These are phyloP conservation scores for Camponotus floridanus DNA, from an alignment of 1,140 invertebrate species.

Conservation along the genomic window DNA sequence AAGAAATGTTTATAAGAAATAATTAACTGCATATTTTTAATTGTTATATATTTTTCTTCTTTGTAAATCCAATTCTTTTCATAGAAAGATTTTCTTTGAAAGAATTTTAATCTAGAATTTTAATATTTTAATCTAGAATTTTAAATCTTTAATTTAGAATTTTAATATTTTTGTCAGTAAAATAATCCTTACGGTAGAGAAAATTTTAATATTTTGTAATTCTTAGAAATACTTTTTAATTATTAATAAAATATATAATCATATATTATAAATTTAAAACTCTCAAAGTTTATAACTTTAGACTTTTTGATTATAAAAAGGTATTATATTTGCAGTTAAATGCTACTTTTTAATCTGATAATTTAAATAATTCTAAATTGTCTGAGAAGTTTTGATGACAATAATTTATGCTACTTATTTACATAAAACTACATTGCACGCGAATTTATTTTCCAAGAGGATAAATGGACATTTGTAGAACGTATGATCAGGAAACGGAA, in stretches of 20 bases:
- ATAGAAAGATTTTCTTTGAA: too few relatives aligned
- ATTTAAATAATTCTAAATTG: not conserved
- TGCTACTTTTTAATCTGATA: slow-evolving; percentile 5
- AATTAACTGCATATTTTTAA: not conserved
- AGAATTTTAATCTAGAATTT: too few relatives aligned
- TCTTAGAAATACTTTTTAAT: not conserved
- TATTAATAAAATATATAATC: not conserved
- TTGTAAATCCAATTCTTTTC: too few relatives aligned
- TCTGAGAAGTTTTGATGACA: not conserved
- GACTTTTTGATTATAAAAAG: not conserved
- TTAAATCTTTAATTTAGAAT: too few relatives aligned
- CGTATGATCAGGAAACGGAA: slow-evolving; percentile 46
- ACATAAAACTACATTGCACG: not conserved
- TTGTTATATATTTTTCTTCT: too few relatives aligned
- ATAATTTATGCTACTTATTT: slow-evolving; percentile 29
- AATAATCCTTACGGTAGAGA: too few relatives aligned
- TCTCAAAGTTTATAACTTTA: not conserved
- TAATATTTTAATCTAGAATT: too few relatives aligned
- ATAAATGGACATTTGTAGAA: not conserved
- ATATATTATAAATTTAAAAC: not conserved
- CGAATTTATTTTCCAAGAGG: slow-evolving; percentile 24
- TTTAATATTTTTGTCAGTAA: too few relatives aligned
- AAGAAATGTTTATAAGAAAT: not conserved
- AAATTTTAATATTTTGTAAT: too few relatives aligned
- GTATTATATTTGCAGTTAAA: slow-evolving; percentile 4